Evolutionary conservation across 1,140 invertebrate genomes (phyloP).

Genomic region (Ridgeia piscesae): DNA sequence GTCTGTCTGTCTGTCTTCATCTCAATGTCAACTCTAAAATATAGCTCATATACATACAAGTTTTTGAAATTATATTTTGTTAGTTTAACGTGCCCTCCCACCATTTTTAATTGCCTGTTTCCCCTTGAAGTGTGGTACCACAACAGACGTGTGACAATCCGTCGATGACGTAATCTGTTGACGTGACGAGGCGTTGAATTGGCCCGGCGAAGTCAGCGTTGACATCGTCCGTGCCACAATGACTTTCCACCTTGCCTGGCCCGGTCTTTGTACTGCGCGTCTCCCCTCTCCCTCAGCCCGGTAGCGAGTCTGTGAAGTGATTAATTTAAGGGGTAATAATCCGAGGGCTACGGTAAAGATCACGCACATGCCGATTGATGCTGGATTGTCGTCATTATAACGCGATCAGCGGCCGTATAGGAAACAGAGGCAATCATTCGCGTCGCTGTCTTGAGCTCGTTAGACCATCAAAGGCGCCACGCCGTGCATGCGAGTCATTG

Average conservation of each 20-base stretch:
- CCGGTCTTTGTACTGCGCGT: background rate
- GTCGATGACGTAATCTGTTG: background rate
- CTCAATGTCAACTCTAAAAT: background rate
- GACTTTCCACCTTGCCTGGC: background rate
- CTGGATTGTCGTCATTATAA: background rate
- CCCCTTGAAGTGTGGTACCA: background rate
- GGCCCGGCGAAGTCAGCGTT: background rate
- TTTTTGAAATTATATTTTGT: background rate
- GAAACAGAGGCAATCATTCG: background rate
- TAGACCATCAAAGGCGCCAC: background rate
- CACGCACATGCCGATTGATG: background rate
- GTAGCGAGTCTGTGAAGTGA: background rate
- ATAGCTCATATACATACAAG: background rate
- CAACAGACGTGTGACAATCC: background rate
- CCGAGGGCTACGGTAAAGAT: background rate
- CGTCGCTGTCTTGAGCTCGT: background rate
- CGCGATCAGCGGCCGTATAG: background rate
- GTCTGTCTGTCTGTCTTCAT: too few species aligned
- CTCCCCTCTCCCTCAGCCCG: background rate
- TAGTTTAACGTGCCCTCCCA: background rate
- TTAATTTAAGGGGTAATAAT: constrained; percentile 1
- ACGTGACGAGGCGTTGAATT: background rate
- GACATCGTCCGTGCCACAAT: background rate
- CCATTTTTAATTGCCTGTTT: background rate
- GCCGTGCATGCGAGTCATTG: background rate